phyloP scores from a whole-genome alignment of 1,140 invertebrate genomes.

The Papilio aristodemus region DNA sequence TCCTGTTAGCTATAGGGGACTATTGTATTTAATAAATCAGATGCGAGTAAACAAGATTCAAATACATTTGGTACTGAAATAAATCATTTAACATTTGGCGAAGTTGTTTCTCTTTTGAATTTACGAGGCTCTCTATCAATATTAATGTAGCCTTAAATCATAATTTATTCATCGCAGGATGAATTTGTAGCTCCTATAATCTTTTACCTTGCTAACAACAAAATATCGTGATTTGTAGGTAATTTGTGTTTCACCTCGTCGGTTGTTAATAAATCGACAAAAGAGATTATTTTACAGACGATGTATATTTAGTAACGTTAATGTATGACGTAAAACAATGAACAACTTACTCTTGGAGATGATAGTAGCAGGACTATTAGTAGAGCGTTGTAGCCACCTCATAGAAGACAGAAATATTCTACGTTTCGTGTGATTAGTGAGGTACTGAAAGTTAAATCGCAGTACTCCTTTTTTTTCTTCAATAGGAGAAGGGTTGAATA shows the following conservation, averaged over 20 bases:
- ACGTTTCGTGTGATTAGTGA: no score
- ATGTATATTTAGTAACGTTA: no score
- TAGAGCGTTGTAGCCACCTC: no score
- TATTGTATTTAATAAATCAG: conserved; percentile 6
- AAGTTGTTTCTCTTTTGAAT: conserved; percentile 26
- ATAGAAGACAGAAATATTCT: no score
- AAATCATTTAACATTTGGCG: conserved; percentile 18
- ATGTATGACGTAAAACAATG: no score
- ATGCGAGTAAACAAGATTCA: conserved; percentile 4
- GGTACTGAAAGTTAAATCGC: no score
- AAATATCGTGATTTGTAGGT: background rate
- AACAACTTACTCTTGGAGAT: no score
- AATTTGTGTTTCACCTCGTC: background rate
- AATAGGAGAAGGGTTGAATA: no score
- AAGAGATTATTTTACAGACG: no score
- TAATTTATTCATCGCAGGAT: conserved; percentile 26
- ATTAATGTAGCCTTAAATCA: conserved; percentile 25
- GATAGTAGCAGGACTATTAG: no score
- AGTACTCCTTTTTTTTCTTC: no score
- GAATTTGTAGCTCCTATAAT: conserved; percentile 24
- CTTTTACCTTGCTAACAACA: conserved; percentile 1
- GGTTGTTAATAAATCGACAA: no score
- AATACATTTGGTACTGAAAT: conserved; percentile 12
- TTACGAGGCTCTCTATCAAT: conserved; percentile 19
- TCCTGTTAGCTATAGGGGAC: background rate